Base-by-base conservation (phyloP, 2,113 vertebrate species). In the Caloenas nicobarica region DNA sequence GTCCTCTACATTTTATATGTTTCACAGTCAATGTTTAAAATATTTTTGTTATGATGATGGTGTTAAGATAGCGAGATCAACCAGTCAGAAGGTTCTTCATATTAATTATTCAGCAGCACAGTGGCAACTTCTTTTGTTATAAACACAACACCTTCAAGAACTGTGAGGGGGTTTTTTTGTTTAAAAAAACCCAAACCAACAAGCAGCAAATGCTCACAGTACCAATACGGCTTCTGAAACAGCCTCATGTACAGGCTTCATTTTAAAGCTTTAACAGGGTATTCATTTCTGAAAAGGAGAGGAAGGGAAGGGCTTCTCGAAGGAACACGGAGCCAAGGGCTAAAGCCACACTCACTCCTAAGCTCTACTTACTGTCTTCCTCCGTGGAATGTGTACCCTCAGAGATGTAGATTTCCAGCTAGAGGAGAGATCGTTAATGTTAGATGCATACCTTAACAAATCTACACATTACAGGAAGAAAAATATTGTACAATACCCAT, bases 381-480 rank as follows among this genome's bases (percentile, higher is more conserved):
- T 99, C 99, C 0, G 99, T 99, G 44, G 99, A 99, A 94, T 99
- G 99, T 3, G 99, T 99, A 95, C 99, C 99, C 93, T 99, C 99
- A 33, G 99, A 99, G 92, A 99, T 99, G 98, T 99, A 99, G 96
- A 99, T 99, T 93, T 99, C 99, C 98, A 99, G 91, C 99, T 99
- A 96, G 42, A 91, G 90, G 95, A 80, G 94, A 95, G 97, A 95
- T 57, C 68, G 91, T 24, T 14, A 26, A 29, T 0, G 46, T 92
- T 51, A 96, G 88, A 16, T 34, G 33, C 8, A 71, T 8, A 26
- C 5, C 24, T 23, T 19, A 46, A 46, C 44, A 46, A 17, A 44
- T 44, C 42, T 44, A 44, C 42, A 44, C 33, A 46, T 1, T 22
- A 26, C 31, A 58, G 33, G 28, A 42, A 13, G 31, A 11, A 31